A percentile compares a stretch with the other conserved stretches of the same genome.
Evolutionary conservation across 2,888 invertebrate genomes (phyloP).

Genomic region (Ariolimax columbianus): DNA sequence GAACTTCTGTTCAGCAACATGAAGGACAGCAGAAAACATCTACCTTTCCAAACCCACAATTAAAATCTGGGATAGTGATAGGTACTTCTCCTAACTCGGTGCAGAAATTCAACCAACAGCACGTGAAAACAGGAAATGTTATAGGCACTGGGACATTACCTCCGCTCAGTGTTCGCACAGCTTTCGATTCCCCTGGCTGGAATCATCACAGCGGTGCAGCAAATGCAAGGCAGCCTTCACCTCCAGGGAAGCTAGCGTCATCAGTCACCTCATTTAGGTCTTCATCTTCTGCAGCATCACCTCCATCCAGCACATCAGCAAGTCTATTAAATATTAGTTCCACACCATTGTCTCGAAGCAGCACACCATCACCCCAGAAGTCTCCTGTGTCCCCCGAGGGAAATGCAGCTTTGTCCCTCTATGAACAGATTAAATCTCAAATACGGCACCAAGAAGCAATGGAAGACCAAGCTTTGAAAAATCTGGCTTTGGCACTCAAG

Average conservation of each 20-base stretch:
- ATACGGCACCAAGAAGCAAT: conserved; percentile 48
- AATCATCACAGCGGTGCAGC: neutral
- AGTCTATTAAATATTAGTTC: conserved; percentile 24
- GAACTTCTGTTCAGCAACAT: neutral
- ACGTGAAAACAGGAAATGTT: neutral
- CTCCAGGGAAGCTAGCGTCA: neutral
- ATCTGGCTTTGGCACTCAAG: conserved; percentile 40
- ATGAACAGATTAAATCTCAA: conserved; percentile 49
- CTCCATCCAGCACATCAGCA: neutral
- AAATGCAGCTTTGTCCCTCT: conserved; percentile 36
- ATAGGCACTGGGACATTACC: neutral
- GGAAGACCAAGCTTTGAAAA: conserved; percentile 48
- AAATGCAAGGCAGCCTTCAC: neutral
- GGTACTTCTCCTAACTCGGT: neutral
- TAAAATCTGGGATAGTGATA: neutral
- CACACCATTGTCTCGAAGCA: conserved; percentile 26
- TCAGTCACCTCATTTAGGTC: neutral
- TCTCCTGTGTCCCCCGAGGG: conserved; percentile 42
- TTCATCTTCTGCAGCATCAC: neutral
- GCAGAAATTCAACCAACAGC: neutral
- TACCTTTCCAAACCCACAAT: conserved; percentile 6
- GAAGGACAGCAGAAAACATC: neutral
- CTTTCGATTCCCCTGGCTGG: neutral
- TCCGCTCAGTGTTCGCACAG: neutral
- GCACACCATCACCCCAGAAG: conserved; percentile 47